Base-by-base conservation (phyloP, 2,113 vertebrate genomes). In the Albula glossodonta region DNA sequence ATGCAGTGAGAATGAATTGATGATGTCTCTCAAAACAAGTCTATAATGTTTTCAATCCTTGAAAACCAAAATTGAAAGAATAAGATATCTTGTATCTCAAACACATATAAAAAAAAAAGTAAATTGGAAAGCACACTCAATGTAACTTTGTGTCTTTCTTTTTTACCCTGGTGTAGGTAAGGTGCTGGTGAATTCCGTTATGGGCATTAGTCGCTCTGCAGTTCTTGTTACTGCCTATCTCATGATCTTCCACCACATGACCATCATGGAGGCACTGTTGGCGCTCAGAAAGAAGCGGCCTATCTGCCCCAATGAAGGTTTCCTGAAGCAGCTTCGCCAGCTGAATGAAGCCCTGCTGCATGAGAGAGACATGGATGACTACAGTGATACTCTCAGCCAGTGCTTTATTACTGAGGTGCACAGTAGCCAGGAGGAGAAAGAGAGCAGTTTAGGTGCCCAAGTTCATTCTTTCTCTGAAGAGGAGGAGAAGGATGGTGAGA, bases 211-310 rank as follows among this genome's bases (percentile, higher is more conserved):
- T 81, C 96, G 98, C 51, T 96, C 98, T 0, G 98, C 98, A 0
- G 94, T 96, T 83, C 94, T 99, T 81, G 97, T 99, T 82, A 97
- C 95, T 0, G 97, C 97, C 87, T 99, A 99, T 91, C 95, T 99
- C 87, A 99, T 99, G 98, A 98, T 98, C 90, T 99, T 99, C 93
- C 98, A 99, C 87, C 94, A 96, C 88, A 97, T 98, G 98, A 94
- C 94, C n/a, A 85, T 99, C 89, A 95, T 98, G 93, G 97, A 99
- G 86, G 97, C 98, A 0, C 88, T 99, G 90, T 96, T 96, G 83
- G 94, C 97, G 0, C 88, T 99, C 57, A 94, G 98, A 80, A 97
- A 95, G 90, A 98, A 97, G 84, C 96, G 98, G 0, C 92, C 97
- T 86, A 96, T 99, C 93, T 96, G 94, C 90, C 98, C 98, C 89